phyloP scores from a whole-genome alignment of 2,113 vertebrate genomes.

The Pygoscelis adeliae region DNA sequence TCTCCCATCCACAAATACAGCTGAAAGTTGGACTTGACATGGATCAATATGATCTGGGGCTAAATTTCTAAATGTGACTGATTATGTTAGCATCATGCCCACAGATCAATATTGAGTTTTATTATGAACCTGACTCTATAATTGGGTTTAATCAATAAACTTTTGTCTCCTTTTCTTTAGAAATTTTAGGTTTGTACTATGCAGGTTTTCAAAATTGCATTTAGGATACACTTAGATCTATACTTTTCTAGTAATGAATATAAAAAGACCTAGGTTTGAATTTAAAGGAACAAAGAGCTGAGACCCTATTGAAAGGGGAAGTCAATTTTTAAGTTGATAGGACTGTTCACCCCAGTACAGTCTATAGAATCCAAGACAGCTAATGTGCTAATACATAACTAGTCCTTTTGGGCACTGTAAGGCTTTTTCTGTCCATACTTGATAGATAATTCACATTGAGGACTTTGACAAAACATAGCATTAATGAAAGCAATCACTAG shows the following conservation, averaged over 20 bases:
- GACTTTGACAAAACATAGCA: constrained; percentile 88
- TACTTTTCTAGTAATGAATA: constrained; percentile 79
- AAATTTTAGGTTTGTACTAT: constrained; percentile 75
- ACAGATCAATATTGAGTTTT: constrained; percentile 95
- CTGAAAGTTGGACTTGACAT: constrained; percentile 96
- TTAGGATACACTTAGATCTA: constrained; percentile 77
- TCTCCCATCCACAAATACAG: constrained; percentile 86
- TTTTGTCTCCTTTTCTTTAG: constrained; percentile 92
- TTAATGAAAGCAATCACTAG: constrained; percentile 91
- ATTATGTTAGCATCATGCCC: constrained; percentile 89
- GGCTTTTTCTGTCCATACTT: constrained; percentile 83
- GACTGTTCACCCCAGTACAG: constrained; percentile 82
- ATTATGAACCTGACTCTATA: constrained; percentile 83
- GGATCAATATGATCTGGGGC: constrained; percentile 91
- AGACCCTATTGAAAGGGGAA: constrained; percentile 74
- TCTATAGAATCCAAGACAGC: constrained; percentile 81
- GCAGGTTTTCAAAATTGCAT: constrained; percentile 83
- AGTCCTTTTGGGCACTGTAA: constrained; percentile 79
- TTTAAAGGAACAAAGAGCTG: constrained; percentile 80
- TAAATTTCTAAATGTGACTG: constrained; percentile 92
- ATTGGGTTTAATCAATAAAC: constrained; percentile 94
- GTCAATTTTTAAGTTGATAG: constrained; percentile 84
- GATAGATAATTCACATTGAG: constrained; percentile 82
- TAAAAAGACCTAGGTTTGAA: constrained; percentile 89
- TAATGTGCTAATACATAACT: constrained; percentile 80